Evolutionary conservation across 2,888 invertebrate genomes (phyloP).

Genomic region (Erebia ligea): DNA sequence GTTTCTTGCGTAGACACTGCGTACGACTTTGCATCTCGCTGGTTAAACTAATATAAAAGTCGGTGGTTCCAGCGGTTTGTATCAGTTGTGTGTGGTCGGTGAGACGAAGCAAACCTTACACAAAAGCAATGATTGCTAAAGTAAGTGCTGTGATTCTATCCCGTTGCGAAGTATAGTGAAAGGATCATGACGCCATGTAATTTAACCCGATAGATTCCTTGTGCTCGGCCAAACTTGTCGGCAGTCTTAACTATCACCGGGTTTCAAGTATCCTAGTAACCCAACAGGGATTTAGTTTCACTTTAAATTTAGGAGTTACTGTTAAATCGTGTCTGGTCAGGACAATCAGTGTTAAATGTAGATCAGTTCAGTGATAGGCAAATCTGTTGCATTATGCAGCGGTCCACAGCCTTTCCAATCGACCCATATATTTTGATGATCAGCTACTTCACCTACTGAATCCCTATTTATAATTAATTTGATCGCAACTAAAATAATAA

Average conservation of each 20-base stretch:
- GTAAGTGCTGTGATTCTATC: conserved; percentile 65
- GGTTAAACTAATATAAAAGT: conserved; percentile 78
- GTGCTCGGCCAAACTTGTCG: conserved; percentile 21
- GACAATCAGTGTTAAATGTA: background rate
- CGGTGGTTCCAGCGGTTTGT: conserved; percentile 60
- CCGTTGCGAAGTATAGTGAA: conserved; percentile 57
- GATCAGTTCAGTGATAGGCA: background rate
- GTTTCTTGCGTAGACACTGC: conserved; percentile 75
- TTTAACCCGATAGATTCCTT: conserved; percentile 22
- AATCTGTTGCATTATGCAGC: background rate
- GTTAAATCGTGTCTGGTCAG: background rate
- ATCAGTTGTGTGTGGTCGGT: conserved; percentile 81
- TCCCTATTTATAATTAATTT: background rate
- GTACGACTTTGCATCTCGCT: conserved; percentile 69
- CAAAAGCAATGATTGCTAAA: conserved; percentile 80
- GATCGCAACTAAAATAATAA: background rate
- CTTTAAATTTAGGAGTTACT: background rate
- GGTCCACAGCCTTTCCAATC: background rate
- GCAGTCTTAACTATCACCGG: conserved; percentile 5
- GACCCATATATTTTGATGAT: background rate
- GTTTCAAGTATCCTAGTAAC: conserved; percentile 7
- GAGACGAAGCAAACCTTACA: conserved; percentile 77
- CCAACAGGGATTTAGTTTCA: background rate
- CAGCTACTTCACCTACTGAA: background rate
- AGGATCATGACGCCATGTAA: conserved; percentile 51